Evolutionary conservation across 1,140 invertebrate genomes (phyloP).

Genomic region (Drosophila tristis): DNA sequence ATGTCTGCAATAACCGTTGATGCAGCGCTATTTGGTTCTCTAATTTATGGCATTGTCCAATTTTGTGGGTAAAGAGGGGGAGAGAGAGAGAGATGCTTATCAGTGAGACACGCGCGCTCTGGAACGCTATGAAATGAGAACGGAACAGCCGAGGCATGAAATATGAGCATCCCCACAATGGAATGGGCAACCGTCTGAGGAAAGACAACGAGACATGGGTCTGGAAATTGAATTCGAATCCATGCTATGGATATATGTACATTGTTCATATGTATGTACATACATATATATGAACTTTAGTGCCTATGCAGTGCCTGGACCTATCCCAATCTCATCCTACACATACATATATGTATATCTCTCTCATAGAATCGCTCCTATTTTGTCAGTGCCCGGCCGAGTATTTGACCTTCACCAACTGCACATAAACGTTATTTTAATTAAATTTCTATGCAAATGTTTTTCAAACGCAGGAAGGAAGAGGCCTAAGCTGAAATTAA

Average conservation of each 20-base stretch:
- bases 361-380: too few relatives aligned
- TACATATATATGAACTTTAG: too few relatives aligned
- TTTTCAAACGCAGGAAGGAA: conserved; percentile 8
- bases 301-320: too few relatives aligned
- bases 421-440: conserved; percentile 28
- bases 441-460: conserved; percentile 34
- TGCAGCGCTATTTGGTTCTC: conserved; percentile 50
- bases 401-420: conserved; percentile 7
- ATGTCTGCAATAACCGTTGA: conserved; percentile 71
- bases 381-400: too few relatives aligned
- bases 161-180: conserved; percentile 44
- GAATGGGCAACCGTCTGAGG: too few relatives aligned
- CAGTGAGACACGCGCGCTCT: conserved; percentile 42
- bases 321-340: too few relatives aligned
- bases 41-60: conserved; percentile 77
- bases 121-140: conserved; percentile 24
- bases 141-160: conserved; percentile 56
- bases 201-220: too few relatives aligned
- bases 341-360: too few relatives aligned
- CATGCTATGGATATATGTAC: too few relatives aligned
- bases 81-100: conserved; percentile 47
- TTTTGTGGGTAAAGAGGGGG: conserved; percentile 13
- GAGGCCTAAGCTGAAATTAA: conserved; percentile 7
- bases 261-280: too few relatives aligned
- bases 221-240: too few relatives aligned